Percentiles rank a stretch among this genome's conserved stretches.
These are phyloP conservation scores for Drosophila crucigera DNA, from an alignment of 2,888 invertebrate genomes.

Conservation along the genomic window DNA sequence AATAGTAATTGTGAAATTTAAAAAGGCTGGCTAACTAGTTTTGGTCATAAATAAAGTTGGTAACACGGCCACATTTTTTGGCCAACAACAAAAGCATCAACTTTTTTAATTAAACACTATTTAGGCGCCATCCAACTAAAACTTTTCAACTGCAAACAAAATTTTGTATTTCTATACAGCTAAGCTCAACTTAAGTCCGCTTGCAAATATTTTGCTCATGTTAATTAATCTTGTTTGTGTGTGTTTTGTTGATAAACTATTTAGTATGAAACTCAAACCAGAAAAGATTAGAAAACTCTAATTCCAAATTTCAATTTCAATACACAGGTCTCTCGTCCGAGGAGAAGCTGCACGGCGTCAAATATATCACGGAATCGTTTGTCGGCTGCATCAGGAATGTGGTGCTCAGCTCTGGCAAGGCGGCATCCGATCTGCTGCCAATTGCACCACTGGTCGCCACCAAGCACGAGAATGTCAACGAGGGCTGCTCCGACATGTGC, in stretches of 20 bases:
- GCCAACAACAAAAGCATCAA: constrained; percentile 26
- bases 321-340: constrained; percentile 92
- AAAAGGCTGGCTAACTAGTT: not conserved
- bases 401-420: constrained; percentile 93
- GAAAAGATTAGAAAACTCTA: constrained; percentile 5
- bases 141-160: constrained; percentile 66
- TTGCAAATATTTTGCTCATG: constrained; percentile 67
- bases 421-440: constrained; percentile 92
- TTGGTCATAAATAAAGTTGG: constrained; percentile 17
- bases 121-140: constrained; percentile 57
- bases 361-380: constrained; percentile 96
- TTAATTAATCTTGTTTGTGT: constrained; percentile 77
- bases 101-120: constrained; percentile 75
- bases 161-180: constrained; percentile 45
- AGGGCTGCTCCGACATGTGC: constrained; percentile 95
- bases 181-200: constrained; percentile 56
- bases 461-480: constrained; percentile 95
- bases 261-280: constrained; percentile 21
- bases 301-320: constrained; percentile 20
- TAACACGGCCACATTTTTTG: constrained; percentile 3
- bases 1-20: not conserved
- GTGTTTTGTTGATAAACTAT: constrained; percentile 47
- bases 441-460: constrained; percentile 94
- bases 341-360: constrained; percentile 94
- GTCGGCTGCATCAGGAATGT: constrained; percentile 96